A percentile compares a stretch with the other conserved stretches of the same genome.
phyloP scores from a whole-genome alignment of 2,113 vertebrate genomes.

The Ia io region DNA sequence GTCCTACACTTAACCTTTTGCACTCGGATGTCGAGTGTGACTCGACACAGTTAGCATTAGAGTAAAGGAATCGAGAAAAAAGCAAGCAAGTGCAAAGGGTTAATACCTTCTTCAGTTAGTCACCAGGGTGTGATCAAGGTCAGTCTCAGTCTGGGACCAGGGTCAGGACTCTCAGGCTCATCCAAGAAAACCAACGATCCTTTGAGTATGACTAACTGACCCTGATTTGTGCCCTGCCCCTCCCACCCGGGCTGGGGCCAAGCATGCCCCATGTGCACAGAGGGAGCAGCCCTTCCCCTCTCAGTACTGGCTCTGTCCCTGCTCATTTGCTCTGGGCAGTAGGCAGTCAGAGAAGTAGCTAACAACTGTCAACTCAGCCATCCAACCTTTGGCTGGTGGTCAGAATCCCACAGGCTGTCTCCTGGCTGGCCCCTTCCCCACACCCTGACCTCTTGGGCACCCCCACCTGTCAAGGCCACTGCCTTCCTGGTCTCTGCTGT shows the following conservation, averaged over 20 bases:
- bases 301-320: background rate
- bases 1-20: background rate
- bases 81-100: too few species aligned
- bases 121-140: background rate
- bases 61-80: too few species aligned
- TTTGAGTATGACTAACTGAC: background rate
- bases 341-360: background rate
- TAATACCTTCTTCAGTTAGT: background rate
- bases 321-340: slow-evolving; percentile 35
- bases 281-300: background rate
- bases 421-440: background rate
- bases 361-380: background rate
- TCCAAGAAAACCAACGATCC: background rate
- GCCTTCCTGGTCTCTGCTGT: slow-evolving; percentile 26
- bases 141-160: background rate
- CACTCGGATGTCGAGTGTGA: too few species aligned
- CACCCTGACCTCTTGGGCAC: background rate
- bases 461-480: background rate
- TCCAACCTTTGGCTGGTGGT: background rate
- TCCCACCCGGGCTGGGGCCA: background rate
- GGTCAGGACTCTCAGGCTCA: background rate
- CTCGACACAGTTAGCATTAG: too few species aligned
- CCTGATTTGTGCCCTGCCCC: background rate
- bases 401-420: background rate
- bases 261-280: background rate